Evolutionary conservation across 2,113 vertebrate genomes (phyloP).

Genomic region (Acrocephalus arundinaceus): DNA sequence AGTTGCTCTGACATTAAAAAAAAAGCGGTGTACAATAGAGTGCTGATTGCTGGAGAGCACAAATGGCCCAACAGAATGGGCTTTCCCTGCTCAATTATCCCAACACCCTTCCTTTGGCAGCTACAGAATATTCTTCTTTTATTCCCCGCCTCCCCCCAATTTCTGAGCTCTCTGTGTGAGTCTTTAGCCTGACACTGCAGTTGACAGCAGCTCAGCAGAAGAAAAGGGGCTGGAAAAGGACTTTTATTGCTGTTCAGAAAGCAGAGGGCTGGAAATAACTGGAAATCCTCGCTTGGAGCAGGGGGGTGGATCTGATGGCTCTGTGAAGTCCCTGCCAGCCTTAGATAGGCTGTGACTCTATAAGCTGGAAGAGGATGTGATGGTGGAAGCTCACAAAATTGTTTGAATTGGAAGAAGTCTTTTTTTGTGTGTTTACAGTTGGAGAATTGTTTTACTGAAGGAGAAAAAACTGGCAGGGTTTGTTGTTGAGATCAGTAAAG

Average conservation of each 20-base stretch:
- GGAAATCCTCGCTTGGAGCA: neutral
- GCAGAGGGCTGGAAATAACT: neutral
- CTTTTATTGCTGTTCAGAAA: neutral
- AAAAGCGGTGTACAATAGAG: neutral
- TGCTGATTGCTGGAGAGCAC: neutral
- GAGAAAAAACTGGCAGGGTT: neutral
- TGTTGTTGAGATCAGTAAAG: neutral
- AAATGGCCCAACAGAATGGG: neutral
- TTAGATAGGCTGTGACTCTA: neutral
- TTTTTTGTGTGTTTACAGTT: neutral
- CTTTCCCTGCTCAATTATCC: neutral
- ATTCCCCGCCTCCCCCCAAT: neutral
- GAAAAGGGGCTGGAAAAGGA: neutral
- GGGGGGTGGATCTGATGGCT: neutral
- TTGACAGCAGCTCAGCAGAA: neutral
- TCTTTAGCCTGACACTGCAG: neutral
- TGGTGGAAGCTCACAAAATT: neutral
- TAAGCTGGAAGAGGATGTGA: neutral
- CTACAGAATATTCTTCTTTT: neutral
- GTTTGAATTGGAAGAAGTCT: neutral
- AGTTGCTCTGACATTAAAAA: neutral
- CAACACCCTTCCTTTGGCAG: neutral
- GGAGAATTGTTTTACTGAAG: neutral
- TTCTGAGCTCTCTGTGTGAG: neutral
- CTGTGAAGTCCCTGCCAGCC: neutral